Conservation (phyloP, 2,888 invertebrate genomes). For the Trissoscelio sp. region DNA sequence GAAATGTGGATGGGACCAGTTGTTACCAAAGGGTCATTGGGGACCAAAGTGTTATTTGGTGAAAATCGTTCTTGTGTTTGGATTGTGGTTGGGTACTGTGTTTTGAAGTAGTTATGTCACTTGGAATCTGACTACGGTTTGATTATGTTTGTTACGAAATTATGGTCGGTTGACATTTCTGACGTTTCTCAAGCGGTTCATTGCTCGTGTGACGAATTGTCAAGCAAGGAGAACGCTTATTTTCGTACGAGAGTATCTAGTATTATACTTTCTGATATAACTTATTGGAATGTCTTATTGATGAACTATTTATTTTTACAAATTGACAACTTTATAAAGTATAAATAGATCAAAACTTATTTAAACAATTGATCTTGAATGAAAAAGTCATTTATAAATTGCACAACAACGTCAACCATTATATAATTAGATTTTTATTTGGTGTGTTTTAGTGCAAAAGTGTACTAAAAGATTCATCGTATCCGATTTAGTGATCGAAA, state of each 20-base stretch:
- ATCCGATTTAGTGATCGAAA: conserved; percentile 9
- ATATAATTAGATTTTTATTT: conserved; percentile 1
- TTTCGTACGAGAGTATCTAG: background rate
- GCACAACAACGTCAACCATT: background rate
- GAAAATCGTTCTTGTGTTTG: conserved; percentile 3
- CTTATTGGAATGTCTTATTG: too few relatives aligned
- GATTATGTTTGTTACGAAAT: background rate
- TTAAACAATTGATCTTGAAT: too few relatives aligned
- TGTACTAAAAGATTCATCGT: conserved; percentile 3
- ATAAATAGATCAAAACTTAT: too few relatives aligned
- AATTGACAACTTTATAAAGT: too few relatives aligned
- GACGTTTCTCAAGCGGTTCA: conserved; percentile 27
- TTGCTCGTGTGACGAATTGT: conserved; percentile 27
- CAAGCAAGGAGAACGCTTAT: background rate
- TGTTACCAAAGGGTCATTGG: background rate
- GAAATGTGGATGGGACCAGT: background rate
- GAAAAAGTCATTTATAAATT: background rate
- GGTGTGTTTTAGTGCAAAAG: conserved; percentile 28
- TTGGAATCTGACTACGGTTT: background rate
- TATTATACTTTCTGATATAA: background rate
- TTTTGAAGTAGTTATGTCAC: background rate
- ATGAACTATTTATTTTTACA: too few relatives aligned
- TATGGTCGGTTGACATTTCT: conserved; percentile 18
- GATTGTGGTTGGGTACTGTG: background rate
- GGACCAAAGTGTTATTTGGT: background rate